phyloP scores from a whole-genome alignment of 2,113 vertebrate genomes.

The Mormoops blainvillei region DNA sequence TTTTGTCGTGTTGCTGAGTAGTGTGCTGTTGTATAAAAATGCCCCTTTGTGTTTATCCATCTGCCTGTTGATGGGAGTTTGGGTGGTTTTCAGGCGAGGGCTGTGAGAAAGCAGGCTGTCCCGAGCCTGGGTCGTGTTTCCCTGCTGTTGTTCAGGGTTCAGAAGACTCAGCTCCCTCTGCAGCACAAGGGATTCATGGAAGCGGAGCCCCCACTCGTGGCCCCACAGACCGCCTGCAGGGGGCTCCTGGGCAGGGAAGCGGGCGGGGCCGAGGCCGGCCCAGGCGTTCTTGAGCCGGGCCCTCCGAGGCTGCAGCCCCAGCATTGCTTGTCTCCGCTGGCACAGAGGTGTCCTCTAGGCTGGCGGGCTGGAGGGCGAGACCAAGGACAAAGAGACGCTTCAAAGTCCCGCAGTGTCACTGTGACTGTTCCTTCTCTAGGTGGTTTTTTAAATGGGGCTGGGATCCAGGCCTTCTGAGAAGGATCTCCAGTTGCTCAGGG shows the following conservation, averaged over 20 bases:
- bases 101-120: not conserved
- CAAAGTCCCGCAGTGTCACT: rapidly evolving
- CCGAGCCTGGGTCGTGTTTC: not conserved
- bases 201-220: not conserved
- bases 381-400: rapidly evolving
- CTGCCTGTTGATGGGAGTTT: not conserved
- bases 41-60: not conserved
- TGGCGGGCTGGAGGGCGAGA: not conserved
- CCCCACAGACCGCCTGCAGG: rapidly evolving
- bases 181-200: rapidly evolving
- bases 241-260: not conserved
- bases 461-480: not conserved
- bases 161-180: not conserved
- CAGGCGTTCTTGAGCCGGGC: rapidly evolving
- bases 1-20: not conserved
- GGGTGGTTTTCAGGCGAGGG: not conserved
- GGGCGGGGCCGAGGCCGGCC: rapidly evolving
- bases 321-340: rapidly evolving
- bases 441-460: not conserved
- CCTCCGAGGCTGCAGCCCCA: not conserved
- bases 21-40: not conserved
- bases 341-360: not conserved
- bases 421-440: not conserved
- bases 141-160: not conserved
- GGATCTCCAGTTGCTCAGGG: not conserved